phyloP scores from a whole-genome alignment of 2,797 vertebrate genomes.

The Leuciscus waleckii region DNA sequence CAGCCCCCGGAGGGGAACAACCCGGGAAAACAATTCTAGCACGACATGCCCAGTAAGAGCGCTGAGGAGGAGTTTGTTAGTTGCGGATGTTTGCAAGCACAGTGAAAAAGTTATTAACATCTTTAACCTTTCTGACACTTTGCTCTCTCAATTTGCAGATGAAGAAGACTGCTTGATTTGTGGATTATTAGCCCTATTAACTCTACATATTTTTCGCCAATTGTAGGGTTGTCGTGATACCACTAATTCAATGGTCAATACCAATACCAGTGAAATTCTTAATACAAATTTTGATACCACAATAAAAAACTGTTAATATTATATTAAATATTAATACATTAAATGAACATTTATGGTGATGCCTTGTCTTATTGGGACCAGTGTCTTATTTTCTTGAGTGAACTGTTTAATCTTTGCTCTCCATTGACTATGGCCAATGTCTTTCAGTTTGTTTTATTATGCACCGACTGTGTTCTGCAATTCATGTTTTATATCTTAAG shows the following conservation, averaged over 20 bases:
- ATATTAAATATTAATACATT: no score
- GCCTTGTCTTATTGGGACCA: neutral
- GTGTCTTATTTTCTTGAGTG: neutral
- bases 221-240: neutral
- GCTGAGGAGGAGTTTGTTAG: neutral
- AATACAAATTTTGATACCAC: neutral
- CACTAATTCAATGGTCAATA: neutral
- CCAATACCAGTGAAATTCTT: neutral
- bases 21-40: slow-evolving; percentile 60
- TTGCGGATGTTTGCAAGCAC: neutral
- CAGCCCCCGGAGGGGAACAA: slow-evolving; percentile 63
- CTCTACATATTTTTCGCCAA: neutral
- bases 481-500: slow-evolving; percentile 43
- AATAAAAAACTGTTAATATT: neutral
- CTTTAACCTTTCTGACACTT: neutral
- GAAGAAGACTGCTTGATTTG: neutral
- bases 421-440: neutral
- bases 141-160: neutral
- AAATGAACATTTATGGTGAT: neutral
- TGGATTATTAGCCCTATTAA: neutral
- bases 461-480: slow-evolving; percentile 22
- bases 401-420: neutral
- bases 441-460: slow-evolving; percentile 47
- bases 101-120: slow-evolving; percentile 16
- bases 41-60: slow-evolving; percentile 7